A percentile compares a stretch with the other conserved stretches of the same genome.
Evolutionary conservation across 2,113 vertebrate genomes (phyloP).

Genomic region (Grus americana): DNA sequence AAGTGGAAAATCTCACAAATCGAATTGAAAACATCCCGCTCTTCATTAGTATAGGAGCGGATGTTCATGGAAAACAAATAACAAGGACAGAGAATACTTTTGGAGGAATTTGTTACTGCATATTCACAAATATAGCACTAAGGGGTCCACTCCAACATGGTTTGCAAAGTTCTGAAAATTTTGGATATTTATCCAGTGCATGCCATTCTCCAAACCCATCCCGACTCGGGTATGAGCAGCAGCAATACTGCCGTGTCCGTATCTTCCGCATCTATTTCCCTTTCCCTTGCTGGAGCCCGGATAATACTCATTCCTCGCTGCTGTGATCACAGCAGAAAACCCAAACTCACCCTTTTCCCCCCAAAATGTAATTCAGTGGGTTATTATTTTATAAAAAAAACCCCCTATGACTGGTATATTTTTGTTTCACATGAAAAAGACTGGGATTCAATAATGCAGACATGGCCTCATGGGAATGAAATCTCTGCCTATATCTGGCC

Average conservation of each 20-base stretch:
- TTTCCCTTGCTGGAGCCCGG: neutral
- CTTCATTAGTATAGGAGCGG: neutral
- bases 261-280: neutral
- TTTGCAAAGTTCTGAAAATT: neutral
- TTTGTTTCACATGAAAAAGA: constrained; percentile 49
- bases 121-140: neutral
- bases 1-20: neutral
- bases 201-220: neutral
- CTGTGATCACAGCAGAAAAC: neutral
- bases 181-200: neutral
- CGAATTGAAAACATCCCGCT: accelerated
- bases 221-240: neutral
- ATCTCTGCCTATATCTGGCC: constrained; percentile 37
- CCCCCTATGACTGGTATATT: neutral
- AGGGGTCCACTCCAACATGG: neutral
- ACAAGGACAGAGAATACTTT: neutral
- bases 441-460: constrained; percentile 31
- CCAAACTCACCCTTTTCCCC: neutral
- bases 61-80: neutral
- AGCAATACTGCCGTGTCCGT: accelerated
- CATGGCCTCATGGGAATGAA: constrained; percentile 27
- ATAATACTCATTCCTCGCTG: neutral
- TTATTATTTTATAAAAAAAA: constrained; percentile 19
- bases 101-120: neutral
- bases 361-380: neutral